These are phyloP conservation scores for Austrofundulus limnaeus DNA, from an alignment of 2,113 vertebrate genomes.

Conservation along the genomic window DNA sequence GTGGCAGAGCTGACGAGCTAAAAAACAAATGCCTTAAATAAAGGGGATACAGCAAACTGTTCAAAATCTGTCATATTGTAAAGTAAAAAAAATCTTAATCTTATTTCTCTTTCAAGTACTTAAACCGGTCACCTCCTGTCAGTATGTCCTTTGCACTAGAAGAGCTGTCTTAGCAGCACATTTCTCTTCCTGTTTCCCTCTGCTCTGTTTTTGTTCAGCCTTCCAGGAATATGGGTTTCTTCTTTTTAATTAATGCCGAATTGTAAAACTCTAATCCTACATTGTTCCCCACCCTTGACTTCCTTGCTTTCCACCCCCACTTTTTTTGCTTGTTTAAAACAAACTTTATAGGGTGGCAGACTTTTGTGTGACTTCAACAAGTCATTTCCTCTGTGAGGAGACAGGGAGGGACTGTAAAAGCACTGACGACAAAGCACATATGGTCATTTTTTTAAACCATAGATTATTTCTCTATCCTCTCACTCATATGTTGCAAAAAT, in stretches of 20 bases:
- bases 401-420: slow-evolving; percentile 8
- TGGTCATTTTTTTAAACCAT: neutral
- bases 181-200: slow-evolving; percentile 50
- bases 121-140: neutral
- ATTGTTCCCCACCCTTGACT: slow-evolving; percentile 50
- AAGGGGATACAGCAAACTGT: slow-evolving; percentile 38
- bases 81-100: neutral
- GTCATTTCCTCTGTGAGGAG: slow-evolving; percentile 53
- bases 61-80: slow-evolving; percentile 29
- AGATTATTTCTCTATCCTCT: neutral
- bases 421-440: slow-evolving; percentile 23
- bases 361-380: slow-evolving; percentile 67
- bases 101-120: neutral
- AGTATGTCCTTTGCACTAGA: slow-evolving; percentile 3
- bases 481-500: neutral
- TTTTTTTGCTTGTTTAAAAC: slow-evolving; percentile 63
- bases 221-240: slow-evolving; percentile 67
- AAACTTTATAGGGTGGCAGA: slow-evolving; percentile 69
- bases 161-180: slow-evolving; percentile 72
- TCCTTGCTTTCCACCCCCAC: slow-evolving; percentile 60
- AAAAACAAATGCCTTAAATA: slow-evolving; percentile 63
- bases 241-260: slow-evolving; percentile 70
- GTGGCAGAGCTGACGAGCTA: slow-evolving; percentile 61
- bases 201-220: slow-evolving; percentile 58
- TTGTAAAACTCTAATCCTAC: slow-evolving; percentile 67